Base-by-base conservation (phyloP, 53 echinoderm and acorn worm genomes). In the Paelopatides confundens region DNA sequence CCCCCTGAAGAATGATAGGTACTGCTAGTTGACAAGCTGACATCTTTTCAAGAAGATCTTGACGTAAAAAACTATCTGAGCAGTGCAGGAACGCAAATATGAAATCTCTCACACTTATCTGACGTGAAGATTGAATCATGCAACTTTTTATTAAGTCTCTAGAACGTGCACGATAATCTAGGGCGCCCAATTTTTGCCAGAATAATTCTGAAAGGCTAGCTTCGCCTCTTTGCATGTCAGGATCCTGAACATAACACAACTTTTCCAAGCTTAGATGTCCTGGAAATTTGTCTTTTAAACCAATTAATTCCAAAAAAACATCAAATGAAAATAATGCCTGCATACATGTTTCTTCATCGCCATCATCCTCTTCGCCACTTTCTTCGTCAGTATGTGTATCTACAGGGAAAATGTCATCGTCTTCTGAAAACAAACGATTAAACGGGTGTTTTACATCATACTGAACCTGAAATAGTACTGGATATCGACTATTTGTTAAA, bases 21-120 rank as follows among this genome's bases (percentile, higher is more conserved):
- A 71, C 71, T 18, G 71, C 71, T 38, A 71, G 33, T 10, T 71
- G 71, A 26, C 71, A 71, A 3, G 71, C 71, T 3, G 71, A 36
- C 35, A 71, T 35, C 21, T 71, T 71, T 24, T 71, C 71, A 11
- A 71, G 38, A 23, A 71, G 23, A 26, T 71, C 71, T 3, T 71
- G 71, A 8, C 71, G 23, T 27, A 71, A 21, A 12, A 71, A 43
- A 24, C 13, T 71, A n/a, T 71, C 71, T 40, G 71, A 71, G 26
- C 71, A 71, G 28, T 71, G 71, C 38, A 71, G 38, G 8, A 71
- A 11, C 18, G 35, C 46, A 28, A 71, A 71, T 40, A 71, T 21
- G 28, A 71, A 71, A 13, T 71, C 71, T 71, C 46, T 36, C 5
- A 71, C 28, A 28, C 71, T 71, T 1, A 71, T n/a, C 26, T 71